Conservation (phyloP, 1,140 invertebrate species). For the Laodelphax striatellus region DNA sequence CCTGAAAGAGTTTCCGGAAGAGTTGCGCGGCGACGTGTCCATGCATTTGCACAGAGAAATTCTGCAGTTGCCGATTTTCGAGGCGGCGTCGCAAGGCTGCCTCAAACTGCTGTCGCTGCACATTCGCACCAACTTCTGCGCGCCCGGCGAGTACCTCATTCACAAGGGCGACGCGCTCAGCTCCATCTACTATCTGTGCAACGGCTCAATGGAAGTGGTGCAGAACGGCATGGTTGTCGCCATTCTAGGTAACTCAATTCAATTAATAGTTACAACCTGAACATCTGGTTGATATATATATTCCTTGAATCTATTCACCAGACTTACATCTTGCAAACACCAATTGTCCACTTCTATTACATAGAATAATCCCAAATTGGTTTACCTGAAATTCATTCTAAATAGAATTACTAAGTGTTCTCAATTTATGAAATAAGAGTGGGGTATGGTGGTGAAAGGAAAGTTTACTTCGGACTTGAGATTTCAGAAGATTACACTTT, state of each 20-base stretch:
- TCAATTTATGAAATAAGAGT: no score
- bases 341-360: no score
- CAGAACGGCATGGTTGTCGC: constrained; percentile 97
- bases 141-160: constrained; percentile 92
- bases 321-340: no score
- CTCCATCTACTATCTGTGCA: constrained; percentile 92
- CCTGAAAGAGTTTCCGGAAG: constrained; percentile 91
- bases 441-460: no score
- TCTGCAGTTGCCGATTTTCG: constrained; percentile 86
- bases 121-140: constrained; percentile 84
- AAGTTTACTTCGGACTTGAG: no score
- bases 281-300: no score
- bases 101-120: constrained; percentile 82
- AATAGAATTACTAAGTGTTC: no score
- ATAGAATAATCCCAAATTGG: no score
- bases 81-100: constrained; percentile 80
- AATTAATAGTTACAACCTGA: no score
- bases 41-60: constrained; percentile 93
- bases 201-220: constrained; percentile 97
- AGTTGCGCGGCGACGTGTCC: constrained; percentile 85
- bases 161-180: constrained; percentile 94
- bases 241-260: constrained; percentile 66
- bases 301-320: no score
- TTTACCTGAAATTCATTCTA: no score
- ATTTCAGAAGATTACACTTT: no score